Base-by-base conservation (phyloP, 2,113 vertebrate genomes). In the Chunga burmeisteri region DNA sequence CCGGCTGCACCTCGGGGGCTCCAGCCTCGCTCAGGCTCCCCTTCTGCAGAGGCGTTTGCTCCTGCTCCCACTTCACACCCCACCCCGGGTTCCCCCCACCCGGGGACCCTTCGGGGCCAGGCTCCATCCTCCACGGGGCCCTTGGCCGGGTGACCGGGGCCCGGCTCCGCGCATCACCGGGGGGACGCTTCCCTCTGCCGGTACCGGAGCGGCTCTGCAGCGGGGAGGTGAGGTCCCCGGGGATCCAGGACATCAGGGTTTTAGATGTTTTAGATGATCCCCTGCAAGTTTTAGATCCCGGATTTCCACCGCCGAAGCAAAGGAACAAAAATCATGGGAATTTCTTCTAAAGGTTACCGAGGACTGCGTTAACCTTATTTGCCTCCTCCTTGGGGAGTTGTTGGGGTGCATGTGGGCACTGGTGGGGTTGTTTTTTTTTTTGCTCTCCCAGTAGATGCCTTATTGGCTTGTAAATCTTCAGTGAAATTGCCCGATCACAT, bases 111-210 rank as follows among this genome's bases (percentile, higher is more conserved):
- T 12, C 18, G 1, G 2, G 14, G 6, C 12, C 21, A 11, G n/a
- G 32, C n/a, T 26, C 20, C 44, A 16, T 29, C n/a, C 52, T 5
- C 47, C 27, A 0, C 1, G 22, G 16, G 34, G 22, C 55, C 21
- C n/a, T n/a, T n/a, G n/a, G n/a, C n/a, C n/a, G n/a, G n/a, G n/a
- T n/a, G n/a, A n/a, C n/a, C 18, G 2, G 50, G 67, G 3, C 17
- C 1, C 11, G 5, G 36, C 44, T 15, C 5, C 46, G 26, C 34
- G 25, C 34, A 16, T 17, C 9, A 50, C 82, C 65, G 74, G 5
- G 82, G 49, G 7, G 61, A 79, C 73, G 90, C 71, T 78, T 46
- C 86, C 94, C 90, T 82, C 91, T 87, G 78, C 71, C 56, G 94
- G 78, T 27, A 17, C 16, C 55, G 50, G 13, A 0, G 62, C 55